Evolutionary conservation across 2,888 invertebrate species (phyloP), one percentile per base, ranked within the genome.

Genomic region (Iphiclides podalirius): DNA sequence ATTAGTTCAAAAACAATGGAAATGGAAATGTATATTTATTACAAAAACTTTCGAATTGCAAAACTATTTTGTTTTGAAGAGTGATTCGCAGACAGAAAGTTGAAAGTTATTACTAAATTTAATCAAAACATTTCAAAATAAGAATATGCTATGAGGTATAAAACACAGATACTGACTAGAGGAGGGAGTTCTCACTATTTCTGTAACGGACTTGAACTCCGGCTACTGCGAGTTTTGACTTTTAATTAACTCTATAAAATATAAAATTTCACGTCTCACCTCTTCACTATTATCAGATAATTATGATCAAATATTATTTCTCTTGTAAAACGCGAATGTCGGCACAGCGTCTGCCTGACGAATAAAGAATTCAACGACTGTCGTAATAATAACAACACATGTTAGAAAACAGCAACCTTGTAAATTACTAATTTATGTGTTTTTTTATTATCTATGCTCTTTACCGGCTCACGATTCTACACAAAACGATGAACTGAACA

Each of bases 231-330:
- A 4, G 26, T 26, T 1, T 8, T 7, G 26, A 26, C 6, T 4
- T 7, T 26, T 26, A 26, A 20, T 26, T 26, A 26, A 26, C 26
- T 26, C 26, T 8, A 1, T 26, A 8, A 7, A 26, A 26, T 9
- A 26, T 8, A 26, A 2, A 26, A 26, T 8, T 9, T 1, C 8
- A 13, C 14, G 13, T 28, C 26, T 39, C n/a, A 15, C 28, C 9
- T 28, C 28, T 40, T 9, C 12, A 9, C 13, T 20, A 7, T 15
- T 34, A 42, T 42, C 42, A 20, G 42, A 20, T 20, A 42, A 42
- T 12, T 17, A 33, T 33, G 33, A 33, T 42, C 13, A 33, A 33
- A 33, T 1, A 33, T 12, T 14, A 8, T 9, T 4, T 9, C 8
- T 9, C 34, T 2, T 11, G 6, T 11, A 33, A n/a, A 33, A n/a